Evolutionary conservation across 2,888 invertebrate genomes (phyloP).

Genomic region (Ryuthela nishihirai): DNA sequence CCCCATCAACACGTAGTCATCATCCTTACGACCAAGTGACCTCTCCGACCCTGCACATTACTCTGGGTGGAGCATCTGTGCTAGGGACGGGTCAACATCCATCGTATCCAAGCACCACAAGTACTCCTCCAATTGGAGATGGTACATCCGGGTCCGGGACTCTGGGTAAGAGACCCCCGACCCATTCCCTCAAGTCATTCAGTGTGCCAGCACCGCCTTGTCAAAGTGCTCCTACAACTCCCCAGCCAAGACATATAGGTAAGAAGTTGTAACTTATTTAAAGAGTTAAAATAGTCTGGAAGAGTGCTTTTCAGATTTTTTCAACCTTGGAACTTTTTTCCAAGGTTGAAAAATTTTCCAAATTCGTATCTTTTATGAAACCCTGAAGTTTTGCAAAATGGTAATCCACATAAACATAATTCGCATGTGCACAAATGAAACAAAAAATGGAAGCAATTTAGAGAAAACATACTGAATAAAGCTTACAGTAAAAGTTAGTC

Average conservation of each 20-base stretch:
- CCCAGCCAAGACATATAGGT: slow-evolving; percentile 66
- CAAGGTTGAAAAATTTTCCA: no score
- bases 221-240: slow-evolving; percentile 57
- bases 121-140: slow-evolving; percentile 1
- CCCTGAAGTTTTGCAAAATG: no score
- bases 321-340: no score
- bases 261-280: background rate
- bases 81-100: slow-evolving; percentile 22
- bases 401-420: no score
- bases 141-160: slow-evolving; percentile 30
- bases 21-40: slow-evolving; percentile 35
- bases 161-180: slow-evolving; percentile 43
- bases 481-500: no score
- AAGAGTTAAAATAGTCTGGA: no score
- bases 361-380: no score
- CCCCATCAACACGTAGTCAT: slow-evolving; percentile 29
- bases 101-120: slow-evolving; percentile 17
- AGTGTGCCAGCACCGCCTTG: slow-evolving; percentile 76
- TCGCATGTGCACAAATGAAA: no score
- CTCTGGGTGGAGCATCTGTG: slow-evolving; percentile 28
- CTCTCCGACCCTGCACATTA: slow-evolving; percentile 33
- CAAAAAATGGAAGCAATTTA: no score
- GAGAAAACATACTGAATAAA: no score
- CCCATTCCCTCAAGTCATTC: slow-evolving; percentile 73
- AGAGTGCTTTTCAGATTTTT: no score